phyloP scores from a whole-genome alignment of 1,140 invertebrate species.

The Arion vulgaris region DNA sequence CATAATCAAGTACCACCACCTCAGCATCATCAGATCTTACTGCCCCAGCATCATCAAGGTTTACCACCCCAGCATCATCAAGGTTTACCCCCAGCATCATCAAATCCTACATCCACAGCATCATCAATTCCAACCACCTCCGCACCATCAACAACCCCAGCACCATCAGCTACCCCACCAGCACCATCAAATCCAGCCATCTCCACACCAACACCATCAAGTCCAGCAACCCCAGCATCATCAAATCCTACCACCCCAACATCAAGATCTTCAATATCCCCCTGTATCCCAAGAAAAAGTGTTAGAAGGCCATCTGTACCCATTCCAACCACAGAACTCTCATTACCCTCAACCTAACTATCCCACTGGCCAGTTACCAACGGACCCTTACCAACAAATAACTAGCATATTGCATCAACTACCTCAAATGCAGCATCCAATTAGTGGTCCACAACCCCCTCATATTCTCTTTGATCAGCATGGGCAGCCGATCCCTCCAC shows the following conservation, averaged over 20 bases:
- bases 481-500: background rate
- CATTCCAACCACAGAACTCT: conserved; percentile 6
- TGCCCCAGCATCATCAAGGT: background rate
- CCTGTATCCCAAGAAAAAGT: conserved; percentile 6
- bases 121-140: conserved; percentile 4
- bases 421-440: conserved; percentile 12
- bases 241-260: conserved; percentile 16
- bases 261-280: conserved; percentile 3
- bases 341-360: background rate
- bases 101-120: background rate
- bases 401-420: background rate
- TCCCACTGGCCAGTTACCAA: background rate
- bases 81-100: background rate
- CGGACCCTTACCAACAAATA: background rate
- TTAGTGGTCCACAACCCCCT: background rate
- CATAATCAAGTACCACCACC: conserved; percentile 8
- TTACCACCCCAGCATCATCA: background rate
- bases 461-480: conserved; percentile 9
- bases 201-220: conserved; percentile 25
- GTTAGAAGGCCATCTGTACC: background rate
- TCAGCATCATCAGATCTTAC: background rate
- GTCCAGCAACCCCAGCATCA: background rate
- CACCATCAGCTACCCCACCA: background rate
- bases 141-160: background rate
- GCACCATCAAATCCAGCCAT: background rate